These are phyloP conservation scores for Sebastolobus altivelis DNA, from an alignment of 2,797 vertebrate species.

Conservation along the genomic window DNA sequence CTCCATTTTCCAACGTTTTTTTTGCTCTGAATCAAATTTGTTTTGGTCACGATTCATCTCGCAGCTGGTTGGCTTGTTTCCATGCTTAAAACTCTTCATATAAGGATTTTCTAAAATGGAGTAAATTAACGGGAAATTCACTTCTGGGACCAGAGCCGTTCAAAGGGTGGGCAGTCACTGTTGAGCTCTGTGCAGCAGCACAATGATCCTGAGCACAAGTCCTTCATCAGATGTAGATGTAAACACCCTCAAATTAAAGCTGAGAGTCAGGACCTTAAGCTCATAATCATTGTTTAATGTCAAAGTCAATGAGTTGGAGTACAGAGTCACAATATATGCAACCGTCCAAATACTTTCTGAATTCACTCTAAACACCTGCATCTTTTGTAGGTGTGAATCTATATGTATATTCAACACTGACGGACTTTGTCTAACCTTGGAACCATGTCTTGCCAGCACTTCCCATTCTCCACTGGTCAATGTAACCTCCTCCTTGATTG, in stretches of 20 bases:
- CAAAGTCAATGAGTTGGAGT: not conserved
- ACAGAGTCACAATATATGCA: not conserved
- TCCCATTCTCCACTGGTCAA: slow-evolving; percentile 94
- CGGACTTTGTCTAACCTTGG: slow-evolving; percentile 85
- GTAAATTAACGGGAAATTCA: too few species aligned
- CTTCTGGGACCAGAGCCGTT: too few species aligned
- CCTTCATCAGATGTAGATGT: not conserved
- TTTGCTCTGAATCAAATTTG: too few species aligned
- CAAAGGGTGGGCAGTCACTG: too few species aligned
- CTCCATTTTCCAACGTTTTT: too few species aligned
- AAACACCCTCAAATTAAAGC: not conserved
- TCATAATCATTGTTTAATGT: not conserved
- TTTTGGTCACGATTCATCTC: too few species aligned
- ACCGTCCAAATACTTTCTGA: not conserved
- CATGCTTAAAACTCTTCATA: too few species aligned
- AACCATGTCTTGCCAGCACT: slow-evolving; percentile 91
- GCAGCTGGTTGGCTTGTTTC: too few species aligned
- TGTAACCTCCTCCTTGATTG: slow-evolving; percentile 90
- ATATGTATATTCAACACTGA: not conserved
- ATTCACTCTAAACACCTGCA: not conserved
- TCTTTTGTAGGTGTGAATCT: not conserved
- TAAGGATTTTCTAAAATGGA: too few species aligned
- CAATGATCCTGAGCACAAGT: not conserved
- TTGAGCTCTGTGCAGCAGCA: not conserved
- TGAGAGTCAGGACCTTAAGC: not conserved